phyloP scores from a whole-genome alignment of 2,797 vertebrate species.

The Myotis daubentonii region DNA sequence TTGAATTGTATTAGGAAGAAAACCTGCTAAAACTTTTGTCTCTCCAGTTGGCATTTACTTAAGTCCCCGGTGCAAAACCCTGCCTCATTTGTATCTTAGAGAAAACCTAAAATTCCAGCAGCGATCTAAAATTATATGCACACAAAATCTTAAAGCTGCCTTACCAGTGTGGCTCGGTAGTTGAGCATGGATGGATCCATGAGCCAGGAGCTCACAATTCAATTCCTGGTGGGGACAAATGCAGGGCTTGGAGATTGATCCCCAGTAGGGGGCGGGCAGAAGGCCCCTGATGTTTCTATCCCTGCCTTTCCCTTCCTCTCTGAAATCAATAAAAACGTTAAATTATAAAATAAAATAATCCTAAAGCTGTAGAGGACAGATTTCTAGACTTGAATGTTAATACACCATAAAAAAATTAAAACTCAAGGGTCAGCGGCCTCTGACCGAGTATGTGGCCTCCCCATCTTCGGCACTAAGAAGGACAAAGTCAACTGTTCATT shows the following conservation, averaged over 20 bases:
- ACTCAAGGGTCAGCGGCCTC: too few relatives aligned
- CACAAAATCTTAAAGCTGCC: not conserved
- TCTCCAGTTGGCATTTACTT: not conserved
- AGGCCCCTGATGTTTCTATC: too few relatives aligned
- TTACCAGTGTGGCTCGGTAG: too few relatives aligned
- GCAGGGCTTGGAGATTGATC: too few relatives aligned
- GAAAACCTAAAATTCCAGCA: not conserved
- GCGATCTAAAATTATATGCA: not conserved
- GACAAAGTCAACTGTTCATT: conserved; percentile 97
- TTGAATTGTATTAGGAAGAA: conserved; percentile 15
- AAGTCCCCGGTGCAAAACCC: not conserved
- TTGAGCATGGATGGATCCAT: too few relatives aligned
- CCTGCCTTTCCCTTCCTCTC: too few relatives aligned
- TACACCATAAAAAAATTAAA: conserved; percentile 25
- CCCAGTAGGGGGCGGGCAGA: too few relatives aligned
- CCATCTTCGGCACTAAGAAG: too few relatives aligned
- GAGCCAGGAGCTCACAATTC: too few relatives aligned
- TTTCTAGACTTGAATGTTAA: not conserved
- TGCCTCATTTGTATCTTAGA: not conserved
- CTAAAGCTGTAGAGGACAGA: not conserved
- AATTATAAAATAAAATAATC: not conserved
- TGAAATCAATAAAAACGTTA: too few relatives aligned
- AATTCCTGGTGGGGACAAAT: too few relatives aligned
- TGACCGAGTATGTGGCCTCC: too few relatives aligned
- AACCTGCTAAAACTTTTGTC: not conserved